A percentile compares a stretch with the other conserved stretches of the same genome.
Evolutionary conservation across 2,113 vertebrate species (phyloP).

Genomic region (Leiothrix lutea): DNA sequence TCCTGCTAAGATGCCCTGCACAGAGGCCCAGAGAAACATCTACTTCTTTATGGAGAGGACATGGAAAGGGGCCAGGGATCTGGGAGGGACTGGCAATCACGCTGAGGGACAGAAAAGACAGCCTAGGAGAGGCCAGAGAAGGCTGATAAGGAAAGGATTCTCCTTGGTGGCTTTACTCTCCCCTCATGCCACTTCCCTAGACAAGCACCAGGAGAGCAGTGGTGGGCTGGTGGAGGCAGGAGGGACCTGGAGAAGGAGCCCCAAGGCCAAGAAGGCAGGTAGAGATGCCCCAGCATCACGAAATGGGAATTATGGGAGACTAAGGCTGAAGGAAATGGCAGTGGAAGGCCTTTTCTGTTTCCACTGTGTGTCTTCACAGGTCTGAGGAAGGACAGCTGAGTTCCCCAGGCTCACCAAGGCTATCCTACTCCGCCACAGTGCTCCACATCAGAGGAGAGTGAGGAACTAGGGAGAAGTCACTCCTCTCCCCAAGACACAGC

Average conservation of each 20-base stretch:
- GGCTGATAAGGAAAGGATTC: neutral
- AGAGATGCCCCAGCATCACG: neutral
- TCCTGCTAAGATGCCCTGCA: neutral
- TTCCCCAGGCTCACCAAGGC: neutral
- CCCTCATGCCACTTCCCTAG: neutral
- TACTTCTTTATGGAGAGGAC: neutral
- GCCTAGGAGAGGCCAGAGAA: neutral
- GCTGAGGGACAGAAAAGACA: neutral
- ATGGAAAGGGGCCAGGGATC: neutral
- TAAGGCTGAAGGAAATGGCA: neutral
- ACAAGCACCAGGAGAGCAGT: neutral
- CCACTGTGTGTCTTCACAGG: rapidly evolving
- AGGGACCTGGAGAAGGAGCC: neutral
- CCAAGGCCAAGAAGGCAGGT: neutral
- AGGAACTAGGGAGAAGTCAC: neutral
- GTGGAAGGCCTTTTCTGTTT: neutral
- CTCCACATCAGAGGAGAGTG: neutral
- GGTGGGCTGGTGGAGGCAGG: neutral
- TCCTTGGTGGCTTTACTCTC: neutral
- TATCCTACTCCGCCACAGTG: neutral
- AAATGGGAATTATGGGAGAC: neutral
- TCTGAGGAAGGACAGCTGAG: neutral
- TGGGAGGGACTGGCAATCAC: neutral
- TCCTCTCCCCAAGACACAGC: neutral
- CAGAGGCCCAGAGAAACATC: neutral